A percentile compares a stretch with the other conserved stretches of the same genome.
Evolutionary conservation across 2,797 vertebrate genomes (phyloP).

Genomic region (Helostoma temminkii): DNA sequence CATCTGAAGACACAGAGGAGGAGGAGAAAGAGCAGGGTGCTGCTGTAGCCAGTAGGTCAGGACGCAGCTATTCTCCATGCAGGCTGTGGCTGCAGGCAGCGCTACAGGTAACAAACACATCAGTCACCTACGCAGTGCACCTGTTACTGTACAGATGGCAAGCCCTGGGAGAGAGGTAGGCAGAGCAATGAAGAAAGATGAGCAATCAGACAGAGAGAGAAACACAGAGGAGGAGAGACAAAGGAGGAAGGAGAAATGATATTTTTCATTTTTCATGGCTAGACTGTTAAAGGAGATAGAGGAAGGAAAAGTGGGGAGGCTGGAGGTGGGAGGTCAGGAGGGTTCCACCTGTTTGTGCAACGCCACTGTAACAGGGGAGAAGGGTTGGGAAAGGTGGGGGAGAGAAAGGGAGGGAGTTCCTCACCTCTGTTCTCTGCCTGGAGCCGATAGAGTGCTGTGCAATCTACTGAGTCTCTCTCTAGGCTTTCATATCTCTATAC

Average conservation of each 20-base stretch:
- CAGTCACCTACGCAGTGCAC: constrained; percentile 73
- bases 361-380: constrained; percentile 11
- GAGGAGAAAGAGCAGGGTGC: constrained; percentile 21
- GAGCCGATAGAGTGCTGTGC: constrained; percentile 42
- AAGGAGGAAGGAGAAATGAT: constrained; percentile 45
- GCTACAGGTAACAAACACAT: constrained; percentile 82
- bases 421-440: constrained; percentile 45
- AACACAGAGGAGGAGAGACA: constrained; percentile 52
- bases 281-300: constrained; percentile 54
- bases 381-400: constrained; percentile 14
- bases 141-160: constrained; percentile 83
- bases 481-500: constrained; percentile 30
- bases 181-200: constrained; percentile 76
- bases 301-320: constrained; percentile 4
- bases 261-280: constrained; percentile 66
- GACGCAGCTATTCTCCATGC: constrained; percentile 53
- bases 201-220: constrained; percentile 60
- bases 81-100: constrained; percentile 69
- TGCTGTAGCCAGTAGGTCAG: constrained; percentile 51
- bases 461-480: constrained; percentile 36
- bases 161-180: constrained; percentile 68
- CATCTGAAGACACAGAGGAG: constrained; percentile 36
- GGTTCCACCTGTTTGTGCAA: constrained; percentile 57
- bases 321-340: constrained; percentile 16
- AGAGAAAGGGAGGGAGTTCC: constrained; percentile 28